Evolutionary conservation across 2,797 vertebrate genomes (phyloP), one percentile per base, ranked within the genome.

Genomic region (Diglossa cyanea): DNA sequence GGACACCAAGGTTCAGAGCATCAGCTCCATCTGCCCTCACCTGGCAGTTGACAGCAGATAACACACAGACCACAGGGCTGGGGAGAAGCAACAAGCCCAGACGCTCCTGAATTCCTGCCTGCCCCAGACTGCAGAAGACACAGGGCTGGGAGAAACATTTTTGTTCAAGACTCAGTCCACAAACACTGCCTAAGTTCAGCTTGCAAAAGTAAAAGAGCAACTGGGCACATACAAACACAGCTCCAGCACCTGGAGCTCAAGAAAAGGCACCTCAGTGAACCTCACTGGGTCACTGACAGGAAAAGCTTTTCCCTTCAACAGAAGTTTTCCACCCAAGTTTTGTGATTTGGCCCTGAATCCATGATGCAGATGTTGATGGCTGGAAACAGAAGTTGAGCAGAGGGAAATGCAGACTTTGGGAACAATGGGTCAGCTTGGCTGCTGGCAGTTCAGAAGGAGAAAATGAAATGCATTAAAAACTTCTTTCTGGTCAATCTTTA

Each of bases 401-500:
- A 4, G 40, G 55, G 18, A 89, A 80, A 68, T 1, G 5, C 21
- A 82, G 51, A 25, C 50, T 91, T 51, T 8, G 33, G 82, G 84
- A 85, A 21, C 73, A 50, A 7, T 0, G 4, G 80, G 65, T 61
- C 57, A 74, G 30, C 30, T 16, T 31, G 60, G 66, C 31, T 65
- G 51, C 83, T 55, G 66, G 80, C 63, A 60, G 81, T 33, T 90
- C 76, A 78, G 48, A 62, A 84, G 74, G 57, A 87, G 84, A 74
- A 77, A 83, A 93, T 31, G 71, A 94, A 35, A 91, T 74, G 63
- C 84, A 68, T 61, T 79, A 42, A 73, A 78, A 78, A 76, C 44
- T 51, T 45, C 63, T 30, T 50, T 94, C 90, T 92, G 42, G 37
- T 89, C 92, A 90, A 73, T 88, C 94, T 97, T 98, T 97, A 98